A percentile compares a stretch with the other conserved stretches of the same genome.
These are phyloP conservation scores for Sinocyclocheilus maitianheensis DNA, from an alignment of 2,113 vertebrate genomes.

Conservation along the genomic window DNA sequence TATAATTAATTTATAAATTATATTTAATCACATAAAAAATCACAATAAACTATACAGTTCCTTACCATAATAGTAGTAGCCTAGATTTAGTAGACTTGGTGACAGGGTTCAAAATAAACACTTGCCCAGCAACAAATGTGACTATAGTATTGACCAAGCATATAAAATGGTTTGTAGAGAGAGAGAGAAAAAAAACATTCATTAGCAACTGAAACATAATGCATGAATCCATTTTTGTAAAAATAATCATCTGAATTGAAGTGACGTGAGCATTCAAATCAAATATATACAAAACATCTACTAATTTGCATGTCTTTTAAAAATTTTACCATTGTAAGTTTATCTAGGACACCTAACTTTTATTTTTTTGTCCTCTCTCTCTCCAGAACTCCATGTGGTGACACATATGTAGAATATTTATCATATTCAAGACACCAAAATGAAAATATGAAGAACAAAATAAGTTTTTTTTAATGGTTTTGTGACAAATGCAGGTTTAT, in stretches of 20 bases:
- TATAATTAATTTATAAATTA: too few relatives aligned
- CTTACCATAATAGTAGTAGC: too few relatives aligned
- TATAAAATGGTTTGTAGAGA: neutral
- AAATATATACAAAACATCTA: neutral
- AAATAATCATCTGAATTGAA: neutral
- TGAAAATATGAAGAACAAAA: neutral
- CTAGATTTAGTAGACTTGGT: neutral
- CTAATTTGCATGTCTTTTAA: neutral
- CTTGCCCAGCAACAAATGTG: neutral
- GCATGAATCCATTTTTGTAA: neutral
- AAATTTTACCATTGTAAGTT: neutral
- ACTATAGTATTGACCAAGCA: too few relatives aligned
- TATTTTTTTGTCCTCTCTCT: neutral
- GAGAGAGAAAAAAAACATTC: neutral
- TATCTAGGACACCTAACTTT: slow-evolving; percentile 9
- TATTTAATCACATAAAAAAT: neutral
- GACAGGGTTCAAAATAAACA: neutral
- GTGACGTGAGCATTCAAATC: neutral
- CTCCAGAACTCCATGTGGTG: neutral
- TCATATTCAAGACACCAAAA: neutral
- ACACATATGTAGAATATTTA: neutral
- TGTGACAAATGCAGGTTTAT: too few relatives aligned
- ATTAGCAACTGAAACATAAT: neutral
- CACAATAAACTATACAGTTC: neutral
- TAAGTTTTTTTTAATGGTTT: too few relatives aligned